Percentiles rank a stretch among this genome's conserved stretches.
Conservation (phyloP, 2,888 invertebrate species). For the Nemapogon koenigi region DNA sequence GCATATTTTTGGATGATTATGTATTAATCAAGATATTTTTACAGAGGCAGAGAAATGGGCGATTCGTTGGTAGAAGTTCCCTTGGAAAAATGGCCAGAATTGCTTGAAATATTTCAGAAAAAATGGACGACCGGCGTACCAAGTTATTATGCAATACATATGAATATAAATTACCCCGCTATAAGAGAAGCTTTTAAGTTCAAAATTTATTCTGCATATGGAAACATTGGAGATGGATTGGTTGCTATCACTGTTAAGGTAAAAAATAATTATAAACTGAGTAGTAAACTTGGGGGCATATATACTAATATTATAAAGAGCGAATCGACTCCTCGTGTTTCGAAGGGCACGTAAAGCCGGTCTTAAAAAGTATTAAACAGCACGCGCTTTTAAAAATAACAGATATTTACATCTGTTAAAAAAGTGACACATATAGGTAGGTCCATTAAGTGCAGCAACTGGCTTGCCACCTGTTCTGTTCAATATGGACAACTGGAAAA, state of each 20-base stretch:
- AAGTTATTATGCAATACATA: conserved; percentile 11
- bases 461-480: too few relatives aligned
- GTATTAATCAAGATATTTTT: neutral
- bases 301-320: too few relatives aligned
- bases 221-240: conserved; percentile 15
- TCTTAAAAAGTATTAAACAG: neutral
- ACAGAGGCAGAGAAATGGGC: neutral
- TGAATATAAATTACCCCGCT: conserved; percentile 11
- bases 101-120: conserved; percentile 5
- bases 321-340: too few relatives aligned
- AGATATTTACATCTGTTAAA: too few relatives aligned
- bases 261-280: conserved; percentile 9
- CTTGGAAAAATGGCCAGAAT: conserved; percentile 9
- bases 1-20: neutral
- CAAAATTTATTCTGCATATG: conserved; percentile 15
- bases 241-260: conserved; percentile 8
- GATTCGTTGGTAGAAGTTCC: conserved; percentile 12
- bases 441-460: too few relatives aligned
- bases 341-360: too few relatives aligned
- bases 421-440: too few relatives aligned
- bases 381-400: neutral
- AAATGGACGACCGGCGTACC: conserved; percentile 10
- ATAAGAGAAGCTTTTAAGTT: conserved; percentile 15
- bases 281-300: neutral
- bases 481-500: too few relatives aligned